Evolutionary conservation across 2,113 vertebrate genomes (phyloP), one percentile per base, ranked within the genome.

Genomic region (Spilogale gracilis): DNA sequence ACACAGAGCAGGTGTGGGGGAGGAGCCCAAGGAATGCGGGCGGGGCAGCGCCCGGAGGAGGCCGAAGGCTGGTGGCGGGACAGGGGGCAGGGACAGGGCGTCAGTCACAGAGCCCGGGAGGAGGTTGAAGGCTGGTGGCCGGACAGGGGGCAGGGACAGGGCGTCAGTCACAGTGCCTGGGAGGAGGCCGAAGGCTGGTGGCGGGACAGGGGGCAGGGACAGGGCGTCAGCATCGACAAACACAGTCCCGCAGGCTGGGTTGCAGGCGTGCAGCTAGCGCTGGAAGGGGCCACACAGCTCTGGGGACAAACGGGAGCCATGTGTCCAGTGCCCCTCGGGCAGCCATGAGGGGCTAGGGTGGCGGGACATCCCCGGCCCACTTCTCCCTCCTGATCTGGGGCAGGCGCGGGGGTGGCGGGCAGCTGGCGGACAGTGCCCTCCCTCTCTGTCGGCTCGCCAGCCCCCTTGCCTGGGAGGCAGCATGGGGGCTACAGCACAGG

Each of bases 401-500:
- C 50, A 10, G 50, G 23, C 9, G 4, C 20, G 11, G 88, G 2
- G 2, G 21, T 1, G 60, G 48, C 0, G 0, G 32, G 48, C 2
- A 0, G 6, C 58, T 38, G 6, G 54, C 9, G 38, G 61, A 30
- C 90, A 5, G 79, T 8, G 56, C 8, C 80, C 65, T 21, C n/a
- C 5, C 2, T 6, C 48, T 14, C 48, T 3, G 9, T 20, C 4
- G 0, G 0, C 1, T 1, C 67, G 7, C 10, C 2, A 0, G 16
- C 4, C 74, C 9, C 0, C 0, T 69, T 0, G 5, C 6, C 63
- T 54, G 4, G 71, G 58, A 82, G 32, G 18, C 14, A 0, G 18
- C 0, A 2, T 0, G 0, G 18, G 2, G 38, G 2, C 50, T 50
- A 38, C 11, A 7, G 3, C 23, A 0, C 7, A 2, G 38, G 16